These are phyloP conservation scores for Eilema sororculum DNA, from an alignment of 2,888 invertebrate genomes.

Conservation along the genomic window DNA sequence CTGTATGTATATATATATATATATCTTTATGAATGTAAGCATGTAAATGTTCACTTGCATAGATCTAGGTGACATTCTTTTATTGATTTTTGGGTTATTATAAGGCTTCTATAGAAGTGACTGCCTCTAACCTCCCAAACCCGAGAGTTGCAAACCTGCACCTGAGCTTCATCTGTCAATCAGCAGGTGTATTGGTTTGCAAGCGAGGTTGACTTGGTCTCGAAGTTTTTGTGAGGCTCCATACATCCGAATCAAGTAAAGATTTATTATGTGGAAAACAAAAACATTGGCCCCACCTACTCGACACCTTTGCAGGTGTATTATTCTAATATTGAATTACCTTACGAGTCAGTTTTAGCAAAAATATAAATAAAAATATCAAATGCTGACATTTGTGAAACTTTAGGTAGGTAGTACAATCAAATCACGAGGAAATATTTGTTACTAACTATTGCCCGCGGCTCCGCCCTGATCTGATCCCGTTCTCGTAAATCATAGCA, in stretches of 20 bases:
- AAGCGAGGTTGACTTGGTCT: background rate
- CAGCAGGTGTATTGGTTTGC: background rate
- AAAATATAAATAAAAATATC: slow-evolving; percentile 44
- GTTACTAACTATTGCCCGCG: background rate
- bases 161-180: too few relatives aligned
- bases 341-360: slow-evolving; percentile 45
- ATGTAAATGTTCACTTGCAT: too few relatives aligned
- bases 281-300: slow-evolving; percentile 33
- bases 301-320: slow-evolving; percentile 46
- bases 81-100: too few relatives aligned
- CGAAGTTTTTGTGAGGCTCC: too few relatives aligned
- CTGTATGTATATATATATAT: too few relatives aligned
- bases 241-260: background rate
- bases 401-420: slow-evolving; percentile 13
- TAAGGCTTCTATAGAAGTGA: background rate
- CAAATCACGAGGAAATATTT: slow-evolving; percentile 4
- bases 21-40: too few relatives aligned
- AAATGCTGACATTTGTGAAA: slow-evolving; percentile 40
- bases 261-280: background rate
- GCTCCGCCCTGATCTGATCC: too few relatives aligned
- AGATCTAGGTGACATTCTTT: too few relatives aligned
- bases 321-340: slow-evolving; percentile 46
- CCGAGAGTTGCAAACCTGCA: background rate
- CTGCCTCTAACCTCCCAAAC: background rate
- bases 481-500: too few relatives aligned